Evolutionary conservation across 1,140 invertebrate species (phyloP), one percentile per base, ranked within the genome.

Genomic region (Zaprionus ornatus): DNA sequence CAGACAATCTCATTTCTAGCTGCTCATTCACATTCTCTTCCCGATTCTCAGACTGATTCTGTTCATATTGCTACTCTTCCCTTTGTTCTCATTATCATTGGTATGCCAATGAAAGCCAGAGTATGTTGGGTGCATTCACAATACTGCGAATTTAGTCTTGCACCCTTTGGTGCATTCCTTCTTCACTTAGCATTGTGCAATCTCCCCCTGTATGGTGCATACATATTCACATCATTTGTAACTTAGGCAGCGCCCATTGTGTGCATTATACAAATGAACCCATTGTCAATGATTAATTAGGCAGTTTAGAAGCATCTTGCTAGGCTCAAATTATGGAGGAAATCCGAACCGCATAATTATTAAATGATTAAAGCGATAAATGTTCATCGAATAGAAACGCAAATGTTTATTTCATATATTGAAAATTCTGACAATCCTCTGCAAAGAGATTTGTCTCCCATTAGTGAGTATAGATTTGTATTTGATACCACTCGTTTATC

Each of bases 231-330:
- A 19, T 45, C n/a, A n/a, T 17, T 45, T 45, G 40, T 17, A 45
- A 17, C 5, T 2, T 17, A 23, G 32, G 3, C 23, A 32, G 48
- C 17, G 37, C 66, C 32, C 35, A 66, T 56, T 64, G 35, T 60
- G 55, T 42, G 40, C 27, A 59, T 57, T 65, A 75, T 75, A 72
- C 37, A 65, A 65, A 70, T 61, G 21, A 67, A 40, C 40, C 37
- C 45, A 56, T 60, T 73, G 54, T 54, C 54, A 68, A 50, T 79
- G 68, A 79, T 77, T 79, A 79, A 79, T 79, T 72, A 52, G 12
- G 4, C 19, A 13, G 56, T 23, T 40, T 63, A 19, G 17, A 19
- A 57, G 65, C 54, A 50, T 56, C 57, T 61, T 72, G 40, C 23
- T 55, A 42, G 59, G 25, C 42, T 74, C 57, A 21, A 32, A 40